phyloP scores from a whole-genome alignment of 2,797 vertebrate genomes.

The Phalloptychus januarius region DNA sequence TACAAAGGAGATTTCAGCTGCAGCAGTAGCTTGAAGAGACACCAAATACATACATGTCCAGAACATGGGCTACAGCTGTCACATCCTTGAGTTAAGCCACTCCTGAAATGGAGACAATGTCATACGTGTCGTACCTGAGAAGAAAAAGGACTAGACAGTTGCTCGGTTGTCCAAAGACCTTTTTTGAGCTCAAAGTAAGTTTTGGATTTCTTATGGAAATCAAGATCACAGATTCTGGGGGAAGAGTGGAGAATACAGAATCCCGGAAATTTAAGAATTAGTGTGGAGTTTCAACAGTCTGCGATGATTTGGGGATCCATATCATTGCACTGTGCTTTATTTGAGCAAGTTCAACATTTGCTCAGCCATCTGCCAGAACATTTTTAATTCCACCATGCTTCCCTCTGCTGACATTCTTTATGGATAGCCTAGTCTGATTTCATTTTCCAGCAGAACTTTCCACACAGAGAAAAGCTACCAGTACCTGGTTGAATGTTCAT shows the following conservation, averaged over 20 bases:
- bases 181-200: background rate
- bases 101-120: background rate
- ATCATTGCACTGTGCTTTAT: background rate
- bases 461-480: background rate
- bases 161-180: background rate
- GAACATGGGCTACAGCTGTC: background rate
- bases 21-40: background rate
- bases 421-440: background rate
- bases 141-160: background rate
- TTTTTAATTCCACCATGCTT: background rate
- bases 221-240: background rate
- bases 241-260: background rate
- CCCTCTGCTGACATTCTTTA: background rate
- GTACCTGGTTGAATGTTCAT: background rate
- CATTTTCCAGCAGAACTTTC: background rate
- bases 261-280: background rate
- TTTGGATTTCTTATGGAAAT: background rate
- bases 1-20: background rate
- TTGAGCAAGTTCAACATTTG: background rate
- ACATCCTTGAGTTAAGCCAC: background rate
- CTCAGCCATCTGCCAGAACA: background rate
- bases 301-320: background rate
- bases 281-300: background rate
- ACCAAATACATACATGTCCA: background rate
- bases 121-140: background rate